Base-by-base conservation (phyloP, 2,113 vertebrate genomes). In the Cichladusa arquata region DNA sequence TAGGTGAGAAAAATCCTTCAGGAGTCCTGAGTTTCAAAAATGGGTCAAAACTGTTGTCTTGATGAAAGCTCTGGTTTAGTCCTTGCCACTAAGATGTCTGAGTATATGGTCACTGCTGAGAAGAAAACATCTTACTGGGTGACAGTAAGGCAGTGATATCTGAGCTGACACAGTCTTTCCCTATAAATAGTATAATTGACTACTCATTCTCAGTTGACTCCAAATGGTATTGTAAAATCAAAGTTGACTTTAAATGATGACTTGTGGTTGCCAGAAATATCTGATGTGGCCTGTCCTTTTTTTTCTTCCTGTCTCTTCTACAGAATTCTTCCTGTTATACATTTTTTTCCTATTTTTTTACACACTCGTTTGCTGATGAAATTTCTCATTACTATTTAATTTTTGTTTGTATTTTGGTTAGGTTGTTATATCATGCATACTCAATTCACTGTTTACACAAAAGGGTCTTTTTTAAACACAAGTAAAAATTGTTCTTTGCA, bases 211-310 rank as follows among this genome's bases (percentile, higher is more conserved):
- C 54, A 91, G 42, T 50, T 85, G 36, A 87, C 19, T 82, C 38
- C 11, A 81, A 85, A 76, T 34, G 11, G 9, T 48, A 79, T 64
- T 88, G 86, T 73, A 77, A 84, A 91, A 85, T 82, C 48, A 62
- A 87, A 92, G 16, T 17, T 91, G 45, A 80, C 66, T 90, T 85
- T 45, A 65, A 80, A 51, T 62, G n/a, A 24, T 73, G 58, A 42
- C 12, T 87, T 88, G 22, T 72, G 0, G 2, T 58, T 70, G 54
- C 33, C 38, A 91, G 54, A 66, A 88, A 31, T 33, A 19, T 61
- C 38, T 54, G 33, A n/a, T 45, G 40, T 66, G n/a, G 17, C 8
- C 33, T 66, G 12, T 34, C 16, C 9, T 88, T 82, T 82, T 69
- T 25, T 67, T 24, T 87, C 29, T 73, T 87, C 36, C 24, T 64